Percentiles rank a stretch among this genome's conserved stretches.
phyloP scores from a whole-genome alignment of 2,888 invertebrate species.

The Mythimna loreyi region DNA sequence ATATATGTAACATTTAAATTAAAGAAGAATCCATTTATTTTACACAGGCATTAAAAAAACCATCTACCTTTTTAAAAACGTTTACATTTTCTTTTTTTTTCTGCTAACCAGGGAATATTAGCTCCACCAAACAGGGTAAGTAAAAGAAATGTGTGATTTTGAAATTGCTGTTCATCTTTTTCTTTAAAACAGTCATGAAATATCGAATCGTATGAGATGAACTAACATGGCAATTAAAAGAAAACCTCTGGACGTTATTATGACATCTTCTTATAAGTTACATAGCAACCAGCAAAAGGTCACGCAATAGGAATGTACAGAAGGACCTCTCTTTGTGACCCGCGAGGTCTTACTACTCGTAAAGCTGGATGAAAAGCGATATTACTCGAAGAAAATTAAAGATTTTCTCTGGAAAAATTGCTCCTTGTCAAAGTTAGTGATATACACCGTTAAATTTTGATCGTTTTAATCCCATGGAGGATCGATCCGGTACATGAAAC shows the following conservation, averaged over 20 bases:
- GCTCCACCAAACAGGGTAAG: slow-evolving; percentile 79
- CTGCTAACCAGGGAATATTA: slow-evolving; percentile 76
- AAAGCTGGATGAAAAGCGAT: not conserved
- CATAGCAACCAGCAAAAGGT: not conserved
- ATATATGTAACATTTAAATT: too few relatives aligned
- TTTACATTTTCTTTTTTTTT: slow-evolving; percentile 64
- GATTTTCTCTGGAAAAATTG: too few relatives aligned
- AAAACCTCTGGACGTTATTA: not conserved
- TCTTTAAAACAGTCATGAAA: slow-evolving; percentile 10
- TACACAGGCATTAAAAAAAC: not conserved
- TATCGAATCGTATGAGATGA: not conserved
- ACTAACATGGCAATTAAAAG: not conserved
- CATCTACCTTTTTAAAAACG: not conserved
- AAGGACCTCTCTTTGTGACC: not conserved
- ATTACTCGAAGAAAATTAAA: too few relatives aligned
- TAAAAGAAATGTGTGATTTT: slow-evolving; percentile 41
- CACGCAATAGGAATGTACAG: not conserved
- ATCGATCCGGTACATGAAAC: too few relatives aligned
- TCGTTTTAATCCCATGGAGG: too few relatives aligned
- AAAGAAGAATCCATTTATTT: too few relatives aligned
- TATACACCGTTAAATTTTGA: too few relatives aligned
- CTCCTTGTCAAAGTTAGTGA: too few relatives aligned
- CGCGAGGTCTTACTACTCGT: not conserved
- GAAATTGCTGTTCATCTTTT: slow-evolving; percentile 6
- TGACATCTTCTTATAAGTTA: not conserved